phyloP scores from a whole-genome alignment of 64 coral and sea anemone species.

The Stylophora pistillata region DNA sequence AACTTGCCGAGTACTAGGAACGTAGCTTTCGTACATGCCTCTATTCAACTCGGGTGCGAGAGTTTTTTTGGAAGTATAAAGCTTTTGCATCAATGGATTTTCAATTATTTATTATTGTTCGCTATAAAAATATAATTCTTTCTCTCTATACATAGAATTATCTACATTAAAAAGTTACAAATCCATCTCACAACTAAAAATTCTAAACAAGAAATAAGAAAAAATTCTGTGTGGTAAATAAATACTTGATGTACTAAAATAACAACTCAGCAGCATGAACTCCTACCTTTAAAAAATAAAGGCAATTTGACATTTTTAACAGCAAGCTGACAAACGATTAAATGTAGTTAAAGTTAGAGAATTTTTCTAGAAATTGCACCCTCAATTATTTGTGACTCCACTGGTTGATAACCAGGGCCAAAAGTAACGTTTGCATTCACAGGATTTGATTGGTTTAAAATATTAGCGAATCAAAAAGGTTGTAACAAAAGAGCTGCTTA shows the following conservation, averaged over 20 bases:
- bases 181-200: conserved; percentile 28
- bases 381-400: too few species aligned
- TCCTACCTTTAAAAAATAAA: too few species aligned
- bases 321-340: too few species aligned
- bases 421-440: too few species aligned
- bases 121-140: conserved; percentile 18
- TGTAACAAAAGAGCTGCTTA: too few species aligned
- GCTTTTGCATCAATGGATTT: neutral
- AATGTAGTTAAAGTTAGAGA: too few species aligned
- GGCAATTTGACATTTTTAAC: too few species aligned
- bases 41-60: neutral
- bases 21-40: neutral
- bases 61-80: neutral
- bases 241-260: neutral
- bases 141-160: conserved; percentile 21
- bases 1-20: too few species aligned
- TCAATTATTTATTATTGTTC: neutral
- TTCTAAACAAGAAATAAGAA: neutral
- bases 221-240: neutral
- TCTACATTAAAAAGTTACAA: conserved; percentile 20
- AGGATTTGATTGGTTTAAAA: too few species aligned
- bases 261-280: neutral
- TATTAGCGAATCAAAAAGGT: too few species aligned
- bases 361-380: too few species aligned
- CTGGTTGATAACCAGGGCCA: too few species aligned